These are phyloP conservation scores for Xerus inauris DNA, from an alignment of 2,113 vertebrate species.

Conservation along the genomic window DNA sequence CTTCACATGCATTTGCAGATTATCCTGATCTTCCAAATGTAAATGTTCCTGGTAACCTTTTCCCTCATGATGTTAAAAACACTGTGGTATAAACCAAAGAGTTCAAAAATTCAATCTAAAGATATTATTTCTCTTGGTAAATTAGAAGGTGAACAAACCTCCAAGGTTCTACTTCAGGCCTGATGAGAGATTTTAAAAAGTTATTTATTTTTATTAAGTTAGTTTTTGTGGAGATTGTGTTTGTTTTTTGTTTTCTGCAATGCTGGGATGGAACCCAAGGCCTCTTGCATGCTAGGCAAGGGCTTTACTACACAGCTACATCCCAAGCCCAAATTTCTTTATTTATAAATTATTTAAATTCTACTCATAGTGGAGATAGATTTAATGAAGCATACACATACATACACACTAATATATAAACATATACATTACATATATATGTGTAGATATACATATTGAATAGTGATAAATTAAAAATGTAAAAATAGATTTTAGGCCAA, in stretches of 20 bases:
- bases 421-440: too few species aligned
- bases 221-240: neutral
- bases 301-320: neutral
- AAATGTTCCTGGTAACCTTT: conserved; percentile 57
- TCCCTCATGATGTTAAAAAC: conserved; percentile 32
- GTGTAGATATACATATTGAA: neutral
- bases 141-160: conserved; percentile 34
- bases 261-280: neutral
- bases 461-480: conserved; percentile 20
- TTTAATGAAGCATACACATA: neutral
- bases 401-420: neutral
- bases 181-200: conserved; percentile 13
- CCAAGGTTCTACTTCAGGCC: neutral
- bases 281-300: neutral
- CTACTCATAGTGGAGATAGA: conserved; percentile 20
- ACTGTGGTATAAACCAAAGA: conserved; percentile 36
- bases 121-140: conserved; percentile 47
- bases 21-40: conserved; percentile 61
- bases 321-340: neutral
- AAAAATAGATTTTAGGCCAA: conserved; percentile 23
- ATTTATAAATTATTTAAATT: conserved; percentile 55
- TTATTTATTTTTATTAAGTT: conserved; percentile 19
- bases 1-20: conserved; percentile 57
- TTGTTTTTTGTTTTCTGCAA: neutral
- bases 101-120: conserved; percentile 14